Conservation (phyloP, 2,888 invertebrate genomes). For the Choreutis nemorana region DNA sequence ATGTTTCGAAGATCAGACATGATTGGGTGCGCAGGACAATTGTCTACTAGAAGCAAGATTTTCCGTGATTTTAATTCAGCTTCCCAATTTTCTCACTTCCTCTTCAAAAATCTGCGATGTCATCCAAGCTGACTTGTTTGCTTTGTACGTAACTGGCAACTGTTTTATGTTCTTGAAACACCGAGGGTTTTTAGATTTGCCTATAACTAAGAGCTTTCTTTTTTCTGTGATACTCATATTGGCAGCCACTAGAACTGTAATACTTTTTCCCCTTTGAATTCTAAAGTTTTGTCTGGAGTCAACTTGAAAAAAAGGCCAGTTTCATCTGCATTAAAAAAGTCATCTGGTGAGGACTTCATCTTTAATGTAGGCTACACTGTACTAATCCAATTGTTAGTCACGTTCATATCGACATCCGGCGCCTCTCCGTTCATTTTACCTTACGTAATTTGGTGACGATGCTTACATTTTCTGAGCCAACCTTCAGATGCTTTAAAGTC, state of each 20-base stretch:
- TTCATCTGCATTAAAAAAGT: constrained; percentile 20
- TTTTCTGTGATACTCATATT: constrained; percentile 23
- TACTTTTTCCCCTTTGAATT: constrained; percentile 18
- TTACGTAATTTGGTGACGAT: background rate
- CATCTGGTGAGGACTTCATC: constrained; percentile 13
- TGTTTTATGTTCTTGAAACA: constrained; percentile 23
- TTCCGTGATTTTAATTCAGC: constrained; percentile 15
- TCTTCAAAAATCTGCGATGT: constrained; percentile 16
- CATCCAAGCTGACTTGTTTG: constrained; percentile 15
- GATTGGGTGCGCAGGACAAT: constrained; percentile 17
- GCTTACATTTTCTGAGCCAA: constrained; percentile 14
- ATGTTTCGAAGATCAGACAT: constrained; percentile 16
- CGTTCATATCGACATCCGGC: constrained; percentile 10
- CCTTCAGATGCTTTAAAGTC: constrained; percentile 18
- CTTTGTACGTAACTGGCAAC: constrained; percentile 18
- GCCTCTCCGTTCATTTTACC: background rate
- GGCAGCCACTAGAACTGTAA: constrained; percentile 19
- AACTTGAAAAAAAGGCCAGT: constrained; percentile 20
- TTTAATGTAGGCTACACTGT: constrained; percentile 15
- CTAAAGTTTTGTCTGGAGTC: constrained; percentile 18
- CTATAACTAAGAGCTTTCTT: constrained; percentile 21
- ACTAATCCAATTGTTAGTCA: constrained; percentile 16
- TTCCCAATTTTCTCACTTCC: constrained; percentile 16
- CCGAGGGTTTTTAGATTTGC: constrained; percentile 20
- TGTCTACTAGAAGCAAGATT: constrained; percentile 20